Percentiles rank a stretch among this genome's conserved stretches.
Evolutionary conservation across 2,113 vertebrate genomes (phyloP).

Genomic region (Ochotona princeps): DNA sequence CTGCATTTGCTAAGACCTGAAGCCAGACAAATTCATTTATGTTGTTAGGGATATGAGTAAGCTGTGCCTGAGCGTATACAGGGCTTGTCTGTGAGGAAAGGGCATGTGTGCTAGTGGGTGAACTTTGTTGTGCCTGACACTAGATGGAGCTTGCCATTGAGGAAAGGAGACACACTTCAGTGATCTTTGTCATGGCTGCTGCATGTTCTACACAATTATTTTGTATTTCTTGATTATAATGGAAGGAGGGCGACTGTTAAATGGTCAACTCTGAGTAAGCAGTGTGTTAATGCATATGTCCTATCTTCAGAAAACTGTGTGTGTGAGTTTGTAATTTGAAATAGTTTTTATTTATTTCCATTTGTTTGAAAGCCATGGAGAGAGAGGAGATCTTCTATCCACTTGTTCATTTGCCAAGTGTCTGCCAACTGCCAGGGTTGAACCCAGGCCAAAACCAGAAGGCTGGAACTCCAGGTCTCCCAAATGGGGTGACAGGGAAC

Average conservation of each 20-base stretch:
- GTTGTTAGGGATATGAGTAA: background rate
- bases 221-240: conserved; percentile 19
- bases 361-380: too few relatives aligned
- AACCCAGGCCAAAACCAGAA: too few relatives aligned
- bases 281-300: background rate
- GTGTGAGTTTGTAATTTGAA: background rate
- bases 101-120: background rate
- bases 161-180: background rate
- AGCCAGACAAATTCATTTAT: background rate
- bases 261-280: conserved; percentile 7
- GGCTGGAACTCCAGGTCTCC: too few relatives aligned
- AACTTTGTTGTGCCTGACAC: background rate
- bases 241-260: background rate
- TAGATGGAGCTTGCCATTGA: background rate
- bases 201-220: background rate
- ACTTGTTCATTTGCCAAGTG: too few relatives aligned
- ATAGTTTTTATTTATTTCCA: too few relatives aligned
- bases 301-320: background rate
- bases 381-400: too few relatives aligned
- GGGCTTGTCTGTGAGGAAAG: background rate
- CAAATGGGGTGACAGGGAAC: too few relatives aligned
- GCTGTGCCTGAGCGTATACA: background rate
- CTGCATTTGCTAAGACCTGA: background rate
- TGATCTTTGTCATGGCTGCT: conserved; percentile 13
- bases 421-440: too few relatives aligned